These are phyloP conservation scores for Acipenser ruthenus DNA, from an alignment of 2,797 vertebrate genomes.

Conservation along the genomic window DNA sequence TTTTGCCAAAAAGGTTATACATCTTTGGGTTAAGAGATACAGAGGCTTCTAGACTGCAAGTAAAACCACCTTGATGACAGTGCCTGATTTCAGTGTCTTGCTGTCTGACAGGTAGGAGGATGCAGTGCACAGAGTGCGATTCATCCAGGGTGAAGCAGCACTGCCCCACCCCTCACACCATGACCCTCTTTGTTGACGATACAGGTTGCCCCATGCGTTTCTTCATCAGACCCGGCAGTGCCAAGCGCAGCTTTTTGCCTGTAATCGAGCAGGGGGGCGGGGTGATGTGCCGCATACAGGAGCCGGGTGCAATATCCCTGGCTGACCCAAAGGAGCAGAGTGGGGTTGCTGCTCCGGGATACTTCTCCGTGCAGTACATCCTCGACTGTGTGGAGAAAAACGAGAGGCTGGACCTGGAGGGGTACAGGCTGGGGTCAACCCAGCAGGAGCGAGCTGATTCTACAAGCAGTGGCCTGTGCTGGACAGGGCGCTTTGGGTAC, in stretches of 20 bases:
- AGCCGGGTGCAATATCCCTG: conserved; percentile 68
- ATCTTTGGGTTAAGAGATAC: no score
- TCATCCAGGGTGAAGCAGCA: background rate
- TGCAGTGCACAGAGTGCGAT: background rate
- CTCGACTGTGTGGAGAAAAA: conserved; percentile 64
- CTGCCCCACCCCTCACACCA: conserved; percentile 12
- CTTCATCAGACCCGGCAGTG: conserved; percentile 56
- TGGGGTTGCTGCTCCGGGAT: conserved; percentile 17
- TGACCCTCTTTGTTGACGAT: conserved; percentile 48
- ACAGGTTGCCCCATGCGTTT: conserved; percentile 59
- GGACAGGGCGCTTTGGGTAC: conserved; percentile 47
- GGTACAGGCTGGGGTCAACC: conserved; percentile 47
- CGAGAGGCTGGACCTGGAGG: conserved; percentile 62
- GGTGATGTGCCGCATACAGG: conserved; percentile 58
- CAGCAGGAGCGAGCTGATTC: background rate
- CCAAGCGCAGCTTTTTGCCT: conserved; percentile 60
- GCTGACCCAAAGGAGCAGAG: conserved; percentile 51
- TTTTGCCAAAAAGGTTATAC: no score
- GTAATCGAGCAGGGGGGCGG: conserved; percentile 72
- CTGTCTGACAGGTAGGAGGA: no score
- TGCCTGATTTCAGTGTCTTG: no score
- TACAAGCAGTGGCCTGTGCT: no score
- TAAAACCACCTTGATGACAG: no score
- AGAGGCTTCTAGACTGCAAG: no score
- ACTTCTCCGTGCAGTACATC: conserved; percentile 69